These are phyloP conservation scores for Solen grandis DNA, from an alignment of 1,140 invertebrate genomes.

Conservation along the genomic window DNA sequence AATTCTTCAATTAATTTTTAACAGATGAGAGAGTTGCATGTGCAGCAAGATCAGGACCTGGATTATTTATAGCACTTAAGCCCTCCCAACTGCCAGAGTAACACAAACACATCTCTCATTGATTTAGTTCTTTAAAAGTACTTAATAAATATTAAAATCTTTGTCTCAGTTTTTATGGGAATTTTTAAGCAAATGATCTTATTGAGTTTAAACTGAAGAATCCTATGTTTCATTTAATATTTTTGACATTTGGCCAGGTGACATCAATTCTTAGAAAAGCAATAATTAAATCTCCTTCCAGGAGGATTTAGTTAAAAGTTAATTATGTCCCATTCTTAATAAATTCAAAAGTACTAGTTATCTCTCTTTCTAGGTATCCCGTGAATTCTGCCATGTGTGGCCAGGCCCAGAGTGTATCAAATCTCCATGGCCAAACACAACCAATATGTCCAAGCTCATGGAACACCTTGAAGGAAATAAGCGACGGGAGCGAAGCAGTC, in stretches of 20 bases:
- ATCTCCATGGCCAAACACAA: slow-evolving; percentile 90
- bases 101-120: too few species aligned
- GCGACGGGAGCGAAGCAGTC: slow-evolving; percentile 79
- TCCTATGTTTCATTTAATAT: background rate
- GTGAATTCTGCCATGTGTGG: slow-evolving; percentile 84
- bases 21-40: background rate
- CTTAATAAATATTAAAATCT: too few species aligned
- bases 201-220: background rate
- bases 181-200: too few species aligned
- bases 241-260: background rate
- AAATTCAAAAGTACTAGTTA: background rate
- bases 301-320: background rate
- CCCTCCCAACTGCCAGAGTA: background rate
- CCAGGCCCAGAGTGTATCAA: slow-evolving; percentile 84
- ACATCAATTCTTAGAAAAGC: background rate
- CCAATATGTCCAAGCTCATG: slow-evolving; percentile 83
- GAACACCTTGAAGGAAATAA: slow-evolving; percentile 83
- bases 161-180: too few species aligned
- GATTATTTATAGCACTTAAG: background rate
- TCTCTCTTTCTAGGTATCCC: slow-evolving; percentile 66
- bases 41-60: background rate
- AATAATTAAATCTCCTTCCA: background rate
- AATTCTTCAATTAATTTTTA: background rate
- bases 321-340: background rate
- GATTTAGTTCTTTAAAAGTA: too few species aligned